A percentile compares a stretch with the other conserved stretches of the same genome.
These are phyloP conservation scores for Gallinago stenura DNA, from an alignment of 2,797 vertebrate species.

Conservation along the genomic window DNA sequence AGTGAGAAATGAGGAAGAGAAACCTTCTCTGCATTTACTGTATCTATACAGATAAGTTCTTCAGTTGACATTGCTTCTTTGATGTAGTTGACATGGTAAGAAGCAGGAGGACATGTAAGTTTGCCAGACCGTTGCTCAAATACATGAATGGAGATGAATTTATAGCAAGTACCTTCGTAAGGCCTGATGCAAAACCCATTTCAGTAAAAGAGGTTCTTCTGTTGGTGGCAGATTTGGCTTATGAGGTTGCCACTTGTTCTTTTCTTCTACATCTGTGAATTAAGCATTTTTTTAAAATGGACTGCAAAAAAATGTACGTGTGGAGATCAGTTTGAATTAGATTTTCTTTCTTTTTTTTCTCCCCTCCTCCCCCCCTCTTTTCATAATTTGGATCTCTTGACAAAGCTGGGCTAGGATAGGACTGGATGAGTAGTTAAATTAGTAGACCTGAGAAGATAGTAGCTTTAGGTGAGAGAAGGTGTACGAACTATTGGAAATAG, in stretches of 20 bases:
- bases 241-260: neutral
- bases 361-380: rapidly evolving
- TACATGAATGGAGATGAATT: neutral
- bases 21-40: neutral
- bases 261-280: neutral
- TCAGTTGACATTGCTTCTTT: neutral
- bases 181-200: neutral
- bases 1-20: neutral
- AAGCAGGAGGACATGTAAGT: neutral
- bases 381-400: neutral
- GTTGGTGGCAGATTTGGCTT: neutral
- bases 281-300: neutral
- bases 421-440: neutral
- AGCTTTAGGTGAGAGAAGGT: neutral
- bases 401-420: neutral
- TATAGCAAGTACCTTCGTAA: neutral
- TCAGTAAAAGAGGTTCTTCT: neutral
- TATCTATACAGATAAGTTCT: neutral
- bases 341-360: neutral
- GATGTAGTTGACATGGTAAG: neutral
- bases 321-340: neutral
- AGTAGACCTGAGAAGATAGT: neutral
- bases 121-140: neutral
- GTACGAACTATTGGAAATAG: neutral
- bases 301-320: neutral